Base-by-base conservation (phyloP, 2,797 vertebrate genomes). In the Choloepus didactylus region DNA sequence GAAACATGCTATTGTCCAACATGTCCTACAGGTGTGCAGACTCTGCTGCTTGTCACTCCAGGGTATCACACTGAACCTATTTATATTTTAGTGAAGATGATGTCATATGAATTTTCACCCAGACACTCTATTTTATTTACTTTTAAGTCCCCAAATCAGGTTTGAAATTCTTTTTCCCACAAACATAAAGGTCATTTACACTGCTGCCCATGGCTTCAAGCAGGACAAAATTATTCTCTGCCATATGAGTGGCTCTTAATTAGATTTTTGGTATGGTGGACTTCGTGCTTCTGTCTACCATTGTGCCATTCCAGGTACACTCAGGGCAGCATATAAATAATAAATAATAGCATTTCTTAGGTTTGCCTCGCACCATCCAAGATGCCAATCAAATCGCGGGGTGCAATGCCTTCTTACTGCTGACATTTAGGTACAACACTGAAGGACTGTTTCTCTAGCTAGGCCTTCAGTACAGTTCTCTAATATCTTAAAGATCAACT, bases 401-500 rank as follows among this genome's bases (percentile, higher is more conserved):
- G 97, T 19, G 67, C n/a, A 96, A n/a, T 23, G 11, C 98, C 96
- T 98, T 92, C 96, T 96, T 4, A 0, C 95, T 46, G 91, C 92
- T 98, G 98, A 98, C 98, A 98, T 98, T 98, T 98, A 96, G 97
- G 95, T 92, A 92, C 54, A 93, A 95, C n/a, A 46, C 89, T 77
- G 93, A 97, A 64, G 96, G 96, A 96, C 97, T 97, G 46, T 98
- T 98, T 98, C 97, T 93, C 97, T 89, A 97, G 96, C 97, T 93
- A 93, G 89, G 97, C 97, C 97, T 98, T 98, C 96, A 96, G 73
- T 7, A 6, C 87, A 5, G 15, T 94, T 97, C 97, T 97, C 97
- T 98, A 88, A 98, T 97, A 98, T 95, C 98, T 98, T 98, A 98
- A 98, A 98, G 98, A 98, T 98, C 98, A 98, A 97, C 98, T 88